Percentiles rank a stretch among this genome's conserved stretches.
phyloP scores from a whole-genome alignment of 1,140 invertebrate genomes.

The Pseudomyrmex sp. region DNA sequence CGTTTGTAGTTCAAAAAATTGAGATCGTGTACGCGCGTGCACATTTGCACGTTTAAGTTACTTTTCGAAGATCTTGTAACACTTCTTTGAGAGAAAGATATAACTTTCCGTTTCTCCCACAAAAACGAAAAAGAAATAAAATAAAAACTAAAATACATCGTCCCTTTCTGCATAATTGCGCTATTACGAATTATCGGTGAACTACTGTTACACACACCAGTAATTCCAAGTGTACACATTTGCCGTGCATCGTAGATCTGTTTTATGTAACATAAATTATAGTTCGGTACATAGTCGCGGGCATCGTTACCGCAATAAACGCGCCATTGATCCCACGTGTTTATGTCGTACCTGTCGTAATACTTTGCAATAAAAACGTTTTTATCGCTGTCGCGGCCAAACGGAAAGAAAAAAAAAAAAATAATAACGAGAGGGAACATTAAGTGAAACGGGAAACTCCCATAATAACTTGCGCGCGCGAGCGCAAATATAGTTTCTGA shows the following conservation, averaged over 20 bases:
- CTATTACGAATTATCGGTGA: too few species aligned
- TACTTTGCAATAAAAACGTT: slow-evolving; percentile 50
- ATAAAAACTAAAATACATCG: too few species aligned
- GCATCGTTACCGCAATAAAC: slow-evolving; percentile 42
- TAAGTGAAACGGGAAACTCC: slow-evolving; percentile 46
- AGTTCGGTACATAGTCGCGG: slow-evolving; percentile 9
- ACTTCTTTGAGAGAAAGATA: too few species aligned
- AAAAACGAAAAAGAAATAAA: too few species aligned
- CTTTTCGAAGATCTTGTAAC: too few species aligned
- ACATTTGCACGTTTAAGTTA: not conserved
- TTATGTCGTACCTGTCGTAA: slow-evolving; percentile 46
- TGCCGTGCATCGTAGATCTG: not conserved
- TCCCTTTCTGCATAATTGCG: too few species aligned
- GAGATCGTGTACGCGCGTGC: not conserved
- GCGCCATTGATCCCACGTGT: slow-evolving; percentile 45
- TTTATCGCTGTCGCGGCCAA: slow-evolving; percentile 19
- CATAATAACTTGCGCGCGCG: slow-evolving; percentile 25
- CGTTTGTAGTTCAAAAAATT: too few species aligned
- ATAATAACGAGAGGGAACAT: slow-evolving; percentile 23
- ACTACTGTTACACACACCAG: not conserved
- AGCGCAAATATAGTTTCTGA: slow-evolving; percentile 22
- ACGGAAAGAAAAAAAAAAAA: not conserved
- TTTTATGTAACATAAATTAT: slow-evolving; percentile 53
- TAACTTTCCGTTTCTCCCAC: too few species aligned
- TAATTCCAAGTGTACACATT: slow-evolving; percentile 4